Evolutionary conservation across 2,888 invertebrate genomes (phyloP).

Genomic region (Ypsolopha sequella): DNA sequence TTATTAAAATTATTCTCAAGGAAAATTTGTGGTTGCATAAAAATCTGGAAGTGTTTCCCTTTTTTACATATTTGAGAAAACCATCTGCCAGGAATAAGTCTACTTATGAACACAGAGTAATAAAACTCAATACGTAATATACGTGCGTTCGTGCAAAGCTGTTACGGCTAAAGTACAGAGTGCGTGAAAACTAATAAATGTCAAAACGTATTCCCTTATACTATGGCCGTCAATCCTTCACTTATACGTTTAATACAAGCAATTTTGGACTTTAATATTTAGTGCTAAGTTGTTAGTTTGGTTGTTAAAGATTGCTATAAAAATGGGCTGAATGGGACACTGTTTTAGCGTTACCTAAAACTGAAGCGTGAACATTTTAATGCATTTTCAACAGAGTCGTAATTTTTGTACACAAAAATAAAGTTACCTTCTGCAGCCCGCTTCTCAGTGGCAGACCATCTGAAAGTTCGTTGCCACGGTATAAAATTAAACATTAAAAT

Average conservation of each 20-base stretch:
- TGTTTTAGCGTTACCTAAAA: background rate
- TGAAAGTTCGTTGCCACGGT: conserved; percentile 51
- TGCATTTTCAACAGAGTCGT: conserved; percentile 21
- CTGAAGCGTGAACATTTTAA: conserved; percentile 16
- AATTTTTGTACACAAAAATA: conserved; percentile 4
- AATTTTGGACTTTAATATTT: background rate
- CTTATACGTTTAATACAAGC: background rate
- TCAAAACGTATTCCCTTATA: conserved; percentile 25
- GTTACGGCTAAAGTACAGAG: conserved; percentile 38
- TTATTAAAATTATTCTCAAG: too few species aligned
- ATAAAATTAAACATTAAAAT: conserved; percentile 66
- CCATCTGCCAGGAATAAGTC: conserved; percentile 42
- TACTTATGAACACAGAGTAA: conserved; percentile 28
- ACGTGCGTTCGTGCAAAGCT: conserved; percentile 23
- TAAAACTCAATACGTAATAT: conserved; percentile 37
- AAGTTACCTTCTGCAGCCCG: background rate
- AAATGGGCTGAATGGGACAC: background rate
- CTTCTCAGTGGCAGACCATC: conserved; percentile 5
- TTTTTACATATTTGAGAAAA: background rate
- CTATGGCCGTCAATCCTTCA: conserved; percentile 15
- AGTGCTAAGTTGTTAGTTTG: too few species aligned
- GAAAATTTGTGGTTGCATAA: too few species aligned
- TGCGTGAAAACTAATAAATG: conserved; percentile 40
- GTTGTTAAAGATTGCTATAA: too few species aligned
- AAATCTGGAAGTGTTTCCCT: too few species aligned